These are phyloP conservation scores for Chaunax sp. DNA, from an alignment of 2,797 vertebrate species.

Conservation along the genomic window DNA sequence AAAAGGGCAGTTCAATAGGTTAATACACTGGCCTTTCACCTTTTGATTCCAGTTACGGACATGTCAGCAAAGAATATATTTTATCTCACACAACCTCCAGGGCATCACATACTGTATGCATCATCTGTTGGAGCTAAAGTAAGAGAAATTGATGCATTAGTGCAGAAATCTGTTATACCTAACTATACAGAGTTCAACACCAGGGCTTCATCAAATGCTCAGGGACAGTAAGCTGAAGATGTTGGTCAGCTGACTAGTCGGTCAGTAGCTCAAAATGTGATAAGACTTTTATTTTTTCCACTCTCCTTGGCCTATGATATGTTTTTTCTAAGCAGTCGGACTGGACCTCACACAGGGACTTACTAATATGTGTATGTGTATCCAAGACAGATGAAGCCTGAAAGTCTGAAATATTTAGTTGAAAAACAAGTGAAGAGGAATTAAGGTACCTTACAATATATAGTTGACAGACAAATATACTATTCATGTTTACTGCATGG, in stretches of 20 bases:
- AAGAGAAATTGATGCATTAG: slow-evolving; percentile 51
- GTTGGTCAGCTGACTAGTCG: neutral
- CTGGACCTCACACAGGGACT: neutral
- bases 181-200: slow-evolving; percentile 16
- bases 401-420: neutral
- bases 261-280: slow-evolving; percentile 4
- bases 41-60: slow-evolving; percentile 85
- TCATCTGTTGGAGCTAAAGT: slow-evolving; percentile 44
- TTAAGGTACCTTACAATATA: slow-evolving; percentile 4
- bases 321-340: neutral
- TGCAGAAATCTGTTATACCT: slow-evolving; percentile 40
- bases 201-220: neutral
- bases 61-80: slow-evolving; percentile 86
- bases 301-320: neutral
- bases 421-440: slow-evolving; percentile 9
- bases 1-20: slow-evolving; percentile 85
- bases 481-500: slow-evolving; percentile 6
- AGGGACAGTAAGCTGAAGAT: slow-evolving; percentile 5
- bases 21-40: slow-evolving; percentile 89
- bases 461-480: slow-evolving; percentile 21
- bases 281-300: neutral
- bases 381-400: neutral
- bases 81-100: slow-evolving; percentile 68
- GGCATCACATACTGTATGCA: slow-evolving; percentile 45
- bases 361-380: neutral